Base-by-base conservation (phyloP, 2,113 vertebrate genomes). In the Atrichornis clamosus region DNA sequence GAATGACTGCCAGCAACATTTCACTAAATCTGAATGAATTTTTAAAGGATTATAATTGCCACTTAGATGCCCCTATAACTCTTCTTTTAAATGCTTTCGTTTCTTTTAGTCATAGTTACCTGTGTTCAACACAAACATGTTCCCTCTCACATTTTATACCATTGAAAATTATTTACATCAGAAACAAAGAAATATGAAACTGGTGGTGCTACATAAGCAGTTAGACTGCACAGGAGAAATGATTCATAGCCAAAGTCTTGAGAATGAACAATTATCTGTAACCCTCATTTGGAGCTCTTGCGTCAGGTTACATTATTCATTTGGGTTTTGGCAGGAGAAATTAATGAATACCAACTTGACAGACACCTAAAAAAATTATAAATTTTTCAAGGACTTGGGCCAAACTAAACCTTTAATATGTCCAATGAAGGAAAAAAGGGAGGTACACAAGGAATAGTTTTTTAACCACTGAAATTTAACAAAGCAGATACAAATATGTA, bases 1-100 rank as follows among this genome's bases (percentile, higher is more conserved):
- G 96, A 97, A 94, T 91, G 82, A 86, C 52, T 84, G 94, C 90
- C 95, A 96, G 94, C 74, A 92, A 93, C 80, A 82, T 97, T 95
- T 93, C 94, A 73, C 93, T 96, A 90, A 47, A 89, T 69, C 84
- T 87, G 78, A 95, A 96, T 90, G 58, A 93, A 96, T 95, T 95
- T 96, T 97, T 92, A 83, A 93, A 94, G 55, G 30, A 85, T 76
- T 90, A 46, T 94, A 93, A 95, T 89, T 94, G 78, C 59, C 67
- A 91, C 67, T 96, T 87, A 79, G 65, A 76, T 91, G 52, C 21
- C 59, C 35, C 53, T 55, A 35, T 91, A 85, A 87, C 49, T 79
- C 65, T 60, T 46, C 11, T 60, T 91, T 81, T 89, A 89, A 89
- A 69, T 37, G 53, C 30, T 82, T 91, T 53, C 5, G 22, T 62